These are phyloP conservation scores for Oikopleura vanhoeffeni DNA, from an alignment of 23 tunicate genomes.

Conservation along the genomic window DNA sequence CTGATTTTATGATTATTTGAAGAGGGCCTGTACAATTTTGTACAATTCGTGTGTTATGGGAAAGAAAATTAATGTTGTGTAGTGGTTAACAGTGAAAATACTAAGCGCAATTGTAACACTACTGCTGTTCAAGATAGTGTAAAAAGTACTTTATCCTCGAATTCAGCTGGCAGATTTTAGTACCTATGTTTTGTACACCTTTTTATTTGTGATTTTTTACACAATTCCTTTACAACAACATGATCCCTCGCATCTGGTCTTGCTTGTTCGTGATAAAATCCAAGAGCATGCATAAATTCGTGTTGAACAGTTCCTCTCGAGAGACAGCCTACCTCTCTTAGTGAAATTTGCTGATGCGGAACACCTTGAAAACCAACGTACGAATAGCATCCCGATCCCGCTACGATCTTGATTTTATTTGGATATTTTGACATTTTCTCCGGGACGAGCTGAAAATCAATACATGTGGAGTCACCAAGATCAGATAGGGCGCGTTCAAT, in stretches of 20 bases:
- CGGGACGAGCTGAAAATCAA: background rate
- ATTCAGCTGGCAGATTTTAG: too few species aligned
- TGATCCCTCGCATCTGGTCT: slow-evolving; percentile 6
- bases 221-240: background rate
- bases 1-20: too few species aligned
- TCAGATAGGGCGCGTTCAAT: background rate
- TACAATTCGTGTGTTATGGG: too few species aligned
- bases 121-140: too few species aligned
- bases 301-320: slow-evolving; percentile 14
- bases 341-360: background rate
- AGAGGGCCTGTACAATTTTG: too few species aligned
- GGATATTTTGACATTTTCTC: background rate
- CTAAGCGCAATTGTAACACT: too few species aligned
- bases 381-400: slow-evolving; percentile 13
- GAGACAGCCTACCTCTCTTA: background rate
- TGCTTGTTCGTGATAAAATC: slow-evolving; percentile 15
- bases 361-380: slow-evolving; percentile 13
- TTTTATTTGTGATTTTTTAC: too few species aligned
- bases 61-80: too few species aligned
- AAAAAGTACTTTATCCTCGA: too few species aligned
- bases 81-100: too few species aligned
- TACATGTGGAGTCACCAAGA: background rate
- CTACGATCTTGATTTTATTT: background rate
- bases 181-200: too few species aligned
- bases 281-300: slow-evolving; percentile 16